Percentiles rank a stretch among this genome's conserved stretches.
phyloP scores from a whole-genome alignment of 2,797 vertebrate species.

The Peromyscus attwateri region DNA sequence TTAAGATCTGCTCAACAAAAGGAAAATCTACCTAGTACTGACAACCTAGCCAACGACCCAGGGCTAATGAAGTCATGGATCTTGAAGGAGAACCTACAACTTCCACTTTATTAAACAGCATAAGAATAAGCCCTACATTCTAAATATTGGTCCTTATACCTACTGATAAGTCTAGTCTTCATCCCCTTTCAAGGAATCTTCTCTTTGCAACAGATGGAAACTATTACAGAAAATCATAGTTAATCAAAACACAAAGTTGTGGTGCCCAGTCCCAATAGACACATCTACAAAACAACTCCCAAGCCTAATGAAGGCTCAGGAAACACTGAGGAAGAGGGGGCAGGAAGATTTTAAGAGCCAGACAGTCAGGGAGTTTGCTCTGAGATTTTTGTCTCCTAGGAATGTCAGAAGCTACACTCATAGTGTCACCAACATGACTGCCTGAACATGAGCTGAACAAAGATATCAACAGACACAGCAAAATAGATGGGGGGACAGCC shows the following conservation, averaged over 20 bases:
- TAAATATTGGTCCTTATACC: not conserved
- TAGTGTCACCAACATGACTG: not conserved
- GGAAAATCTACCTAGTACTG: not conserved
- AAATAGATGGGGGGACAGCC: not conserved
- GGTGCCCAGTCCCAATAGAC: not conserved
- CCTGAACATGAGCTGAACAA: not conserved
- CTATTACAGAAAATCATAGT: not conserved
- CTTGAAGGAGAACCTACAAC: not conserved
- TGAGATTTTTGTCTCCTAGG: not conserved
- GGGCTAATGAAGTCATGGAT: not conserved
- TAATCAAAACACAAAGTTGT: not conserved
- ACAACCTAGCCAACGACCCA: not conserved
- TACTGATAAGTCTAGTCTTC: not conserved
- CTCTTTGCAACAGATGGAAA: not conserved
- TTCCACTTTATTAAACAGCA: not conserved
- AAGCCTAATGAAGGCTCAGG: not conserved
- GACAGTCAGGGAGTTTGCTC: not conserved
- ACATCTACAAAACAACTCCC: not conserved
- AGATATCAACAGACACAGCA: not conserved
- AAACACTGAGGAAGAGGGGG: not conserved
- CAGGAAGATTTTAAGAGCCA: not conserved
- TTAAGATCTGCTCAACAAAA: not conserved
- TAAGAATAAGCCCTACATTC: not conserved
- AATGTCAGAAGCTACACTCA: not conserved
- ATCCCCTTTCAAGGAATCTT: not conserved